These are phyloP conservation scores for Nothoprocta pentlandii DNA, from an alignment of 2,113 vertebrate species.

Conservation along the genomic window DNA sequence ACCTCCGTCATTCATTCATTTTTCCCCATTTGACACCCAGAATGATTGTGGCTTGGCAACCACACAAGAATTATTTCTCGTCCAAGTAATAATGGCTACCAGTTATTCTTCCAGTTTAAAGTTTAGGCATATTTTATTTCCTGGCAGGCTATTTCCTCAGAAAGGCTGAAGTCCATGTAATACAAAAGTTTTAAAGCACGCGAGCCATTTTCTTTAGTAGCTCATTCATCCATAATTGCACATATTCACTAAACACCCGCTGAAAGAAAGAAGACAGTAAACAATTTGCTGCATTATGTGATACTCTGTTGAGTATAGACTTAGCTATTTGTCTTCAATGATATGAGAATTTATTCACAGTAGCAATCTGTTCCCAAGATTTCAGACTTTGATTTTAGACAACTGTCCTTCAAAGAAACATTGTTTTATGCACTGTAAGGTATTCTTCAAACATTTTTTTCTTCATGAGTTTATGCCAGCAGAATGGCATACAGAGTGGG, in stretches of 20 bases:
- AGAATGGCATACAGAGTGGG: background rate
- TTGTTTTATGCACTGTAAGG: background rate
- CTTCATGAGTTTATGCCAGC: background rate
- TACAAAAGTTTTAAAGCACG: background rate
- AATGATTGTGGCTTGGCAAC: constrained; percentile 49
- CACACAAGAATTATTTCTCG: constrained; percentile 5
- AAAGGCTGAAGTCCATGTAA: background rate
- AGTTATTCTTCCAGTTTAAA: background rate
- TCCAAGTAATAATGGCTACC: constrained; percentile 17
- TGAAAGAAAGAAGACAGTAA: background rate
- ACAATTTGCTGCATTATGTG: background rate
- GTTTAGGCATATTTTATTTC: constrained; percentile 33
- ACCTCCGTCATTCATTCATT: constrained; percentile 47
- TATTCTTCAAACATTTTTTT: background rate
- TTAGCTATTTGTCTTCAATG: background rate
- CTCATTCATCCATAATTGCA: background rate
- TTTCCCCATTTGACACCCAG: constrained; percentile 23
- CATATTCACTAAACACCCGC: background rate
- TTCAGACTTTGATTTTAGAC: background rate
- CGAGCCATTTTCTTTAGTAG: background rate
- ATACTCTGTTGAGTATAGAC: background rate
- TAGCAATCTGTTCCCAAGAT: background rate
- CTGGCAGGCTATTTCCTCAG: background rate
- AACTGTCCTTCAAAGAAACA: background rate
- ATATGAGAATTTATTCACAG: background rate